A percentile compares a stretch with the other conserved stretches of the same genome.
phyloP scores from a whole-genome alignment of 2,888 invertebrate genomes.

The Hoplodrina ambigua region DNA sequence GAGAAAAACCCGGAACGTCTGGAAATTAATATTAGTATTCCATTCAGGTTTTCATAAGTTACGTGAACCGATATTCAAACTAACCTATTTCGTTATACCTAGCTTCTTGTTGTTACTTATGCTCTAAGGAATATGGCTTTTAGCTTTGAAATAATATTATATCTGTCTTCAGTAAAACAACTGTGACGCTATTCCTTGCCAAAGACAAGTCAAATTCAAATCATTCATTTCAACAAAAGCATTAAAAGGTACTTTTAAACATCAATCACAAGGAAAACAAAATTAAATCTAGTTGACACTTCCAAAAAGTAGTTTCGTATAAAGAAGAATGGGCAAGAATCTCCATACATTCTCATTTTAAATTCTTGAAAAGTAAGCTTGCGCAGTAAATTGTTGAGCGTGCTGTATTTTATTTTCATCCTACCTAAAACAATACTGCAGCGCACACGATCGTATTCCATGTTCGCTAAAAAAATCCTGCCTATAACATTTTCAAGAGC shows the following conservation, averaged over 20 bases:
- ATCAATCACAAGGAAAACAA: too few relatives aligned
- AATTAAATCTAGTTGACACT: too few relatives aligned
- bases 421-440: conserved; percentile 2
- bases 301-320: too few relatives aligned
- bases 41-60: not conserved
- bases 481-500: conserved; percentile 25
- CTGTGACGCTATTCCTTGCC: not conserved
- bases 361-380: not conserved
- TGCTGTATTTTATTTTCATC: not conserved
- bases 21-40: not conserved
- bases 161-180: not conserved
- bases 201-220: too few relatives aligned
- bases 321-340: too few relatives aligned
- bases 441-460: conserved; percentile 6
- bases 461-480: conserved; percentile 20
- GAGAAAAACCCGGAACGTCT: not conserved
- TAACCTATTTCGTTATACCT: not conserved
- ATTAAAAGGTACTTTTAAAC: too few relatives aligned
- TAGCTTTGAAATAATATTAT: not conserved
- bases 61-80: not conserved
- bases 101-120: not conserved
- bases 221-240: too few relatives aligned
- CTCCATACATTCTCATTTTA: too few relatives aligned
- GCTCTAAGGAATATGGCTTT: too few relatives aligned
- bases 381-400: not conserved